Base-by-base conservation (phyloP, 1,140 invertebrate genomes). In the Aporrectodea caliginosa region DNA sequence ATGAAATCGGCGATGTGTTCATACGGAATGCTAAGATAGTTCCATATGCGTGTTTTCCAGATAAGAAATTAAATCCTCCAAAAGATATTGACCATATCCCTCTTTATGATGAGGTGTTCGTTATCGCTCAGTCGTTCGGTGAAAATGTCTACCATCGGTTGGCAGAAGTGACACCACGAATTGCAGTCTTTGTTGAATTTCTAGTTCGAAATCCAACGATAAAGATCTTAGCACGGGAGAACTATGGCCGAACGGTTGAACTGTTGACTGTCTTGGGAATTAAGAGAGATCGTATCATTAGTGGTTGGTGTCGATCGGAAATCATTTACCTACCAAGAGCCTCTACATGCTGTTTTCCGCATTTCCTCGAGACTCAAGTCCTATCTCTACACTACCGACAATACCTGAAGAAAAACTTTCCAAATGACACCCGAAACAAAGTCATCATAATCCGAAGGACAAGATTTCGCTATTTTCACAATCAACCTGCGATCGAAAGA, bases 251-350 rank as follows among this genome's bases (percentile, higher is more conserved):
- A 30, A 74, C 68, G 0, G 33, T 43, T 12, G 16, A 35, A n/a
- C n/a, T 30, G 12, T n/a, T 79, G 72, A 71, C n/a, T 16, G 16
- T 34, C 12, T 69, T 79, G 27, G 78, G 78, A 6, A 75, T 79
- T 31, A 71, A 29, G 0, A 6, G 34, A 32, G 29, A 32, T 75
- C 72, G 78, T 2, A 22, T 79, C 35, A 35, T 79, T n/a, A 32
- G 31, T n/a, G 78, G 78, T 0, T 22, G 32, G 29, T 30, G 74
- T 30, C 16, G 32, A 29, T 71, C 73, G 27, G 29, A 43, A 22
- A 22, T 79, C 16, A 22, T 69, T 2, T 79, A 79, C 31, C n/a
- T 79, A 16, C 72, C 78, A 27, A 43, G 29, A 27, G 73, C 69
- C 22, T 43, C 72, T 12, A 14, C 6, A 6, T 79, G 78, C 43